Evolutionary conservation across 92 coral and sea anemone species (phyloP).

Genomic region (Palythoa grandis): DNA sequence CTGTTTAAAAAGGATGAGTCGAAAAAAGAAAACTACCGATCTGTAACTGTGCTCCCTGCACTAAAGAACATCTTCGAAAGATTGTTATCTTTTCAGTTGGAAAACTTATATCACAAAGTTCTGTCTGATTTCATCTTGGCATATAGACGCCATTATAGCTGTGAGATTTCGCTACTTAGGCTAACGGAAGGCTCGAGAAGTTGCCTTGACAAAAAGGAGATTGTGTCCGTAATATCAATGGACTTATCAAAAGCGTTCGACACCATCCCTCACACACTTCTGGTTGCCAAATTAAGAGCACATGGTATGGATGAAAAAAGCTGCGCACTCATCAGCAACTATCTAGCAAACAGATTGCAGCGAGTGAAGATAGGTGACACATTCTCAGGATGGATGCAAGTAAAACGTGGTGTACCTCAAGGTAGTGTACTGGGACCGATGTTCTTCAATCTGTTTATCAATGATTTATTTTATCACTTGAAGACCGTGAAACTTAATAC

Average conservation of each 20-base stretch:
- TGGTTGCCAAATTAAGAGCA: constrained; percentile 43
- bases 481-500: too few species aligned
- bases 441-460: too few species aligned
- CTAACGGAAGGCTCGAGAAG: neutral
- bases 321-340: neutral
- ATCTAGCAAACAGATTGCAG: constrained; percentile 9
- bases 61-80: too few species aligned
- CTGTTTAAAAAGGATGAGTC: too few species aligned
- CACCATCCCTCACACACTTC: too few species aligned
- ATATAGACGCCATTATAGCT: constrained; percentile 25
- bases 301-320: neutral
- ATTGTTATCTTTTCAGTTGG: too few species aligned
- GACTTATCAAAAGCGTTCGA: constrained; percentile 12
- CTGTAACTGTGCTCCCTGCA: too few species aligned
- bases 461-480: too few species aligned
- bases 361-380: constrained; percentile 27
- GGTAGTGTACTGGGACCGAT: too few species aligned
- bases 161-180: constrained; percentile 8
- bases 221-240: neutral
- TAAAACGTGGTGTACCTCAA: neutral
- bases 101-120: constrained; percentile 22
- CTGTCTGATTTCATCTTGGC: constrained; percentile 44
- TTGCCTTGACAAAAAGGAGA: constrained; percentile 1
- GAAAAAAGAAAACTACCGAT: too few species aligned
- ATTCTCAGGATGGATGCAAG: neutral